Conservation (phyloP, 2,113 vertebrate species). For the Lipophrys pholis region DNA sequence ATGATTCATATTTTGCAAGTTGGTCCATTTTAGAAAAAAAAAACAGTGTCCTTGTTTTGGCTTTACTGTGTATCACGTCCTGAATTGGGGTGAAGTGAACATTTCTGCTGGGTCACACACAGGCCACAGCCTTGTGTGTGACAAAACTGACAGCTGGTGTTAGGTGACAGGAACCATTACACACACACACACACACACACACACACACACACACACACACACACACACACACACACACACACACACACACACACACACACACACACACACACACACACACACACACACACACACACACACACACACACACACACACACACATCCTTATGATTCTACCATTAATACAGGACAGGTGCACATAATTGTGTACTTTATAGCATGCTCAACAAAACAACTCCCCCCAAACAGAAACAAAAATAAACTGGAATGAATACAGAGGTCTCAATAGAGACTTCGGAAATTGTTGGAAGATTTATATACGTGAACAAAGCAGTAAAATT, state of each 20-base stretch:
- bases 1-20: constrained; percentile 16
- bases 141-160: constrained; percentile 66
- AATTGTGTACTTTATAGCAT: constrained; percentile 1
- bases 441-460: background rate
- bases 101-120: constrained; percentile 54
- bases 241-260: too few relatives aligned
- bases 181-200: constrained; percentile 1
- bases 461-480: background rate
- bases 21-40: background rate
- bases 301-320: too few relatives aligned
- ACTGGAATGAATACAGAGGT: constrained; percentile 19
- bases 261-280: too few relatives aligned
- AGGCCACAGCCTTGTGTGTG: constrained; percentile 37
- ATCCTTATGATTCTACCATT: too few relatives aligned
- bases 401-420: background rate
- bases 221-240: background rate
- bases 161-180: constrained; percentile 71
- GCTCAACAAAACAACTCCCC: background rate
- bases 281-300: too few relatives aligned
- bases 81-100: constrained; percentile 25
- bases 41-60: constrained; percentile 4
- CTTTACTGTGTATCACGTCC: background rate
- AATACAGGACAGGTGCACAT: background rate
- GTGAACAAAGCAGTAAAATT: background rate
- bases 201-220: constrained; percentile 6